Evolutionary conservation across 23 tunicate genomes (phyloP), one percentile per base, ranked within the genome.

Genomic region (Trididemnum nubilum): DNA sequence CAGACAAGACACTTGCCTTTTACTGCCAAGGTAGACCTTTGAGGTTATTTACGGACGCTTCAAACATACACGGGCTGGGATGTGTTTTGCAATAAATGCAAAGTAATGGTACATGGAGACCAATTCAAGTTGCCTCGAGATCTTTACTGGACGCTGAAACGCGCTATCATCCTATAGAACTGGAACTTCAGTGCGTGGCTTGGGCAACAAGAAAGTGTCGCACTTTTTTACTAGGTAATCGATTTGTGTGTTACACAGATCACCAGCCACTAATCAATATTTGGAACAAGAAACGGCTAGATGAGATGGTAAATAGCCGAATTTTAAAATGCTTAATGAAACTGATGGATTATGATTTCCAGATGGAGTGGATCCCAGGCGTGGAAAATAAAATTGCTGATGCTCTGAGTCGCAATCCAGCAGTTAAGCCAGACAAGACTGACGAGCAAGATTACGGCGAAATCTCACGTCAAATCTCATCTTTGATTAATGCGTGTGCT

Each of bases 201-300:
- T 69, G 38, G 37, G 74, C 74, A 30, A 69, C 74, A 5, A 69
- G 37, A 69, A 69, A 69, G 25, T 69, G 74, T n/a, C 36, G 38
- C 74, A 69, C 74, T 9, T 69, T 69, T 69, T 37, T 69, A n/a
- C 7, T 33, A 3, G 74, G 37, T 12, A 69, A 30, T 29, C 12
- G 37, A 12, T 69, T 69, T 22, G 25, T 29, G 19, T 33, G 36
- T 5, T 69, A 29, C 37, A 69, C 74, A 4, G 74, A 69, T 69
- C 74, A 69, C 37, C 74, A 33, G 19, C 74, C 74, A 12, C 32
- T 69, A 22, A 33, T 69, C 22, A 69, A 69, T 37, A 69, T 69
- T 32, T 69, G 38, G 37, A 69, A 69, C n/a, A 69, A 69, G 22
- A 30, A 33, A n/a, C 29, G 38, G 32, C 37, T 69, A 29, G 38